Base-by-base conservation (phyloP, 2,113 vertebrate species). In the Vulpes vulpes region DNA sequence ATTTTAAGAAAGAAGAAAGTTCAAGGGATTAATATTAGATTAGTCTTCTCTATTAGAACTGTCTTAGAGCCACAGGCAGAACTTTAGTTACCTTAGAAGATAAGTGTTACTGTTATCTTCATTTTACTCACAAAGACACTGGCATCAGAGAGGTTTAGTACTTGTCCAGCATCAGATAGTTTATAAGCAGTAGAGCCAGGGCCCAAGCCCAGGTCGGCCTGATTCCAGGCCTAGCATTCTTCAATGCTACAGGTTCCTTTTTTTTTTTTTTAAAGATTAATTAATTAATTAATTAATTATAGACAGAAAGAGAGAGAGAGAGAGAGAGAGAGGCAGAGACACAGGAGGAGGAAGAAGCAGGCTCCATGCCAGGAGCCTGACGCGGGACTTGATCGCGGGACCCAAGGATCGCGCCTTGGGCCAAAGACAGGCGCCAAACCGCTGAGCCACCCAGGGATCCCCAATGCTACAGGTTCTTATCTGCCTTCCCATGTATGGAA, bases 1-100 rank as follows among this genome's bases (percentile, higher is more conserved):
- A 88, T 95, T 97, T 97, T 95, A 80, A 94, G 71, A 87, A 95
- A 96, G 85, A 92, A 64, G 22, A 84, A 94, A 83, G 73, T 90
- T 97, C n/a, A 93, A 82, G 43, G 69, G 93, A 95, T 93, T 97
- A 92, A 59, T 95, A 93, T 59, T 69, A 96, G 74, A 62, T 92
- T 25, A 86, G 14, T 95, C 81, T 71, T 96, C 32, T 90, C 43
- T 76, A 86, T 93, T 84, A 80, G 64, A 91, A 64, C 38, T 92
- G 10, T 86, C 19, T 65, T 93, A 95, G 91, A 94, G n/a, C 74
- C 73, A 76, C 20, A 92, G 53, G n/a, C 71, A 89, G 73, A 27
- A 30, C 87, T 94, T 0, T 95, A 43, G 35, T 86, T 86, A 35
- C 79, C 86, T 89, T 62, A 73, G 59, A 73, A 60, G 51, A 12